phyloP scores from a whole-genome alignment of 1,140 invertebrate species.

The Drosophila ercepeae region DNA sequence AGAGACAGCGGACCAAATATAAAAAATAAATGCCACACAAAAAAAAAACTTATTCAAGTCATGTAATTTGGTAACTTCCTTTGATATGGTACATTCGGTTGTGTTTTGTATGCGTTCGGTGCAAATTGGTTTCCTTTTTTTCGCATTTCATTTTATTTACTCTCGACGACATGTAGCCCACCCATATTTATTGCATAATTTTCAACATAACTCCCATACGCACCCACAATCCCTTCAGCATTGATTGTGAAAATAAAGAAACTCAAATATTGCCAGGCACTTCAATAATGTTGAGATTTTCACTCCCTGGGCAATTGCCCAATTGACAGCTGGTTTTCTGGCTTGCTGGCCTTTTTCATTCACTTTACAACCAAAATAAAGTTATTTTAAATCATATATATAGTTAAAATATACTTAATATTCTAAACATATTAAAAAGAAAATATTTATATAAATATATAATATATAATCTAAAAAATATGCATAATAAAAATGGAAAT shows the following conservation, averaged over 20 bases:
- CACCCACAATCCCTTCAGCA: constrained; percentile 3
- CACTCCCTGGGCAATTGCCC: constrained; percentile 2
- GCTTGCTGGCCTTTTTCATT: not conserved
- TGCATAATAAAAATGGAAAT: too few relatives aligned
- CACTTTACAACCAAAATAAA: not conserved
- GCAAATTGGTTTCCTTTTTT: constrained; percentile 43
- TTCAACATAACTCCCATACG: constrained; percentile 14
- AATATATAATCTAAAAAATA: too few relatives aligned
- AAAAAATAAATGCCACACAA: constrained; percentile 8
- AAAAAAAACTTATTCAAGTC: constrained; percentile 36
- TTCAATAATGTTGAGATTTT: constrained; percentile 35
- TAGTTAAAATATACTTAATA: not conserved
- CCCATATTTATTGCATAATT: constrained; percentile 69
- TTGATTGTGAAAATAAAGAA: constrained; percentile 38
- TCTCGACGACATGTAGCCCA: constrained; percentile 25
- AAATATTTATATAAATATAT: too few relatives aligned
- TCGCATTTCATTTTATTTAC: constrained; percentile 48
- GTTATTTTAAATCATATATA: not conserved
- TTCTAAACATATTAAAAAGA: too few relatives aligned
- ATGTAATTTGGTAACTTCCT: constrained; percentile 54
- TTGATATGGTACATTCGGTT: constrained; percentile 41
- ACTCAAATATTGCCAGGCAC: constrained; percentile 21
- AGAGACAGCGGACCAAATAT: constrained; percentile 7
- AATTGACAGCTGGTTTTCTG: constrained; percentile 12
- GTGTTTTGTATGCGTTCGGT: constrained; percentile 46